phyloP scores from a whole-genome alignment of 2,888 invertebrate species.

The Drosophila infuscata region DNA sequence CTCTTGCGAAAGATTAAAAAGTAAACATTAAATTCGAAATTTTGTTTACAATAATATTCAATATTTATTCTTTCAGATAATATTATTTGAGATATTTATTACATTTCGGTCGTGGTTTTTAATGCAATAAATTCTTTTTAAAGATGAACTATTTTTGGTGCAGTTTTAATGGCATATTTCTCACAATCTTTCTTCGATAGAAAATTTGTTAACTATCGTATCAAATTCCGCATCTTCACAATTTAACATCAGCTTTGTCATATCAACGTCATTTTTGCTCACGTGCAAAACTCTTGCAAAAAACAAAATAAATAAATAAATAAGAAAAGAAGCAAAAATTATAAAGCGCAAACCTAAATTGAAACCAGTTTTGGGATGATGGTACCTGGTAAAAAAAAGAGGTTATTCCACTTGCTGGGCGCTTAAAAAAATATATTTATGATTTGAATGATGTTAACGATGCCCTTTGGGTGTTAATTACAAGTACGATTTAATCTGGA shows the following conservation, averaged over 20 bases:
- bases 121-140: neutral
- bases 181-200: neutral
- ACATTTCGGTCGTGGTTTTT: neutral
- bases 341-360: conserved; percentile 4
- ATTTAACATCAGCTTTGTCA: conserved; percentile 29
- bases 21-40: neutral
- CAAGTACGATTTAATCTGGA: conserved; percentile 71
- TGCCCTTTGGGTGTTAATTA: conserved; percentile 82
- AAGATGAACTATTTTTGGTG: neutral
- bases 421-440: conserved; percentile 47
- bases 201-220: conserved; percentile 18
- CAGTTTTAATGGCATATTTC: neutral
- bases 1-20: neutral
- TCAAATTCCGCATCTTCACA: conserved; percentile 4
- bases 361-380: conserved; percentile 52
- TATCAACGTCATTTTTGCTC: conserved; percentile 44
- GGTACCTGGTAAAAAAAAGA: conserved; percentile 43
- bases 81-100: neutral
- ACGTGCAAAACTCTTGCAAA: conserved; percentile 33
- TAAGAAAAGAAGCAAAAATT: conserved; percentile 2
- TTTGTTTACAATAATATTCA: neutral
- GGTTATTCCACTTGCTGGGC: conserved; percentile 50
- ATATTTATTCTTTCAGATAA: neutral
- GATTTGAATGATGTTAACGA: conserved; percentile 76
- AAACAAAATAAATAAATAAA: conserved; percentile 9